Evolutionary conservation across 2,113 vertebrate genomes (phyloP).

Genomic region (Daboia siamensis): DNA sequence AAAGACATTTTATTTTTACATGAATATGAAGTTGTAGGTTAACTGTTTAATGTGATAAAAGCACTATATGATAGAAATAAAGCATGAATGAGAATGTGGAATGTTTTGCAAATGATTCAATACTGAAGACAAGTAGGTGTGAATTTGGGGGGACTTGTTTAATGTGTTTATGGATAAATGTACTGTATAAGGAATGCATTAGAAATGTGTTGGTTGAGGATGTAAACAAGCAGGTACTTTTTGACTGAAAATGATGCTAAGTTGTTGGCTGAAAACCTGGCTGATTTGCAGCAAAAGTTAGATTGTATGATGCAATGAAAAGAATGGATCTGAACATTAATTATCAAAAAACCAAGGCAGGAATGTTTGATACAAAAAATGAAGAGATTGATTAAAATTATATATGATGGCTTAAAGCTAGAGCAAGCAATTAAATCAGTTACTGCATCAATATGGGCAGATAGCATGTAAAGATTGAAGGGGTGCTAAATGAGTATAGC

Average conservation of each 20-base stretch:
- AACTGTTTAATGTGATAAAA: not conserved
- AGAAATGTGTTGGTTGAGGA: not conserved
- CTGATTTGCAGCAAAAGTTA: not conserved
- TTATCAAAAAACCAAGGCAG: not conserved
- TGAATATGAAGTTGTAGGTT: not conserved
- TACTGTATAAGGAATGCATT: not conserved
- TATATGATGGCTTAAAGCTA: not conserved
- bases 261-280: not conserved
- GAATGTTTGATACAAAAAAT: not conserved
- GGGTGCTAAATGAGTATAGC: not conserved
- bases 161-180: not conserved
- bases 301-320: not conserved
- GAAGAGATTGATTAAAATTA: not conserved
- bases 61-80: not conserved
- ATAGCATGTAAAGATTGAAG: not conserved
- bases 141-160: not conserved
- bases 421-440: not conserved
- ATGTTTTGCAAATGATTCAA: not conserved
- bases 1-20: not conserved
- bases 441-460: not conserved
- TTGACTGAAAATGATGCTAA: not conserved
- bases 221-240: not conserved
- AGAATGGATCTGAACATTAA: not conserved
- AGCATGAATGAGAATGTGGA: not conserved
- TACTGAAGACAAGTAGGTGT: not conserved